Evolutionary conservation across 2,888 invertebrate genomes (phyloP), one percentile per base, ranked within the genome.

Genomic region (Leucophenga montana): DNA sequence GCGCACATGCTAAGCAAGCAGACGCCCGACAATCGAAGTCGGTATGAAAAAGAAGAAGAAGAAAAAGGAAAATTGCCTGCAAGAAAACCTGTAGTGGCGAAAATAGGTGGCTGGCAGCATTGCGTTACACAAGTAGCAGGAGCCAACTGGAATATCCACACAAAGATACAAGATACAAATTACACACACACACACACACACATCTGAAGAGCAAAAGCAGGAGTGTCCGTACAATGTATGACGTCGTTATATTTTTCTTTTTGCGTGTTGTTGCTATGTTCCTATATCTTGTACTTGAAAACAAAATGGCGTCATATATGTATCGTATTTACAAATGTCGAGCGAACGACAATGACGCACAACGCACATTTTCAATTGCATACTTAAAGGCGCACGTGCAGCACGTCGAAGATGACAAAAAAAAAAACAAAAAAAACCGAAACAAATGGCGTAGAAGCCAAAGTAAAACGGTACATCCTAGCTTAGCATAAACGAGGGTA

Each of bases 1-100:
- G 86, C 78, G 82, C 73, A 44, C 85, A 85, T 84, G 53, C 80
- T 76, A 75, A 5, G 18, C 18, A 11, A 39, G 16, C 57, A 69
- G n/a, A n/a, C n/a, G n/a, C 27, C 27, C 16, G 27, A 16, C 16
- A 14, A 13, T 5, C 33, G 66, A 14, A 54, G 22, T 39, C 44
- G 20, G 59, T 16, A 16, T 59, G 0, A 20, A 54, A 14, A 59
- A 5, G 80, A 82, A 80, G 80, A 78, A 73, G 11, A 48, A 22
- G 9, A 50, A 8, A 6, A 50, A 50, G 16, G 20, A 54, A 54
- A 54, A 22, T 18, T 9, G 18, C 54, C 39, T n/a, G 20, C 14
- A 18, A 57, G 18, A 39, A 39, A 39, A 39, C 4, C 11, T 39
- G 39, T 8, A 39, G 39, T 11, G 39, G 39, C 1, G 39, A 3